phyloP scores from a whole-genome alignment of 2,888 invertebrate species.

The Brachypalpus laphriformis region DNA sequence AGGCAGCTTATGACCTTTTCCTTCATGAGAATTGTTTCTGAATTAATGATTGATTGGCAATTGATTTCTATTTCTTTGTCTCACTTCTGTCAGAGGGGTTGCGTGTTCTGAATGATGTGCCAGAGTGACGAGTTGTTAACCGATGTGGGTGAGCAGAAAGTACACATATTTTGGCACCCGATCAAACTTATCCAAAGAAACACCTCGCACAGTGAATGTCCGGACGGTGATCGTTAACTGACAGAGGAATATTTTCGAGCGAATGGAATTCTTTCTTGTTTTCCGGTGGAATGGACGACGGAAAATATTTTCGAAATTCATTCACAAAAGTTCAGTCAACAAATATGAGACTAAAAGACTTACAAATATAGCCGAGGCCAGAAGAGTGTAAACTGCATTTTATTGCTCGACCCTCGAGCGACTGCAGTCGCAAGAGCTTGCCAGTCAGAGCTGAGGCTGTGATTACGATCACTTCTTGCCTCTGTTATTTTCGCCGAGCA shows the following conservation, averaged over 20 bases:
- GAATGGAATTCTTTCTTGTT: neutral
- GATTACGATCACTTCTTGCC: too few species aligned
- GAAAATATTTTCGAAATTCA: neutral
- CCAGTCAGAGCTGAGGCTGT: too few species aligned
- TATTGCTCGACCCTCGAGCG: too few species aligned
- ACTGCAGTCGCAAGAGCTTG: too few species aligned
- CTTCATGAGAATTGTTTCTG: conserved; percentile 22
- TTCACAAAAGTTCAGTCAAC: neutral
- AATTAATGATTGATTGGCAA: conserved; percentile 58
- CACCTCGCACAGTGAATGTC: neutral
- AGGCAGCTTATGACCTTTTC: conserved; percentile 54
- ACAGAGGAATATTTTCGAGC: neutral
- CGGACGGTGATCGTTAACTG: neutral
- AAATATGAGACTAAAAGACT: too few species aligned
- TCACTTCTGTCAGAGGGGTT: conserved; percentile 2
- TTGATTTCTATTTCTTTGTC: conserved; percentile 44
- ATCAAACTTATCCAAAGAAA: neutral
- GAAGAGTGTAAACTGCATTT: too few species aligned
- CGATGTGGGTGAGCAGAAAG: neutral
- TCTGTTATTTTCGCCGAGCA: too few species aligned
- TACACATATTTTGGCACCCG: conserved; percentile 39
- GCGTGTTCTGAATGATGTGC: conserved; percentile 9
- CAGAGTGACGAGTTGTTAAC: neutral
- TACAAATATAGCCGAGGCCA: too few species aligned
- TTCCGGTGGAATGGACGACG: too few species aligned